Evolutionary conservation across 2,797 vertebrate species (phyloP).

Genomic region (Urocyon cinereoargenteus): DNA sequence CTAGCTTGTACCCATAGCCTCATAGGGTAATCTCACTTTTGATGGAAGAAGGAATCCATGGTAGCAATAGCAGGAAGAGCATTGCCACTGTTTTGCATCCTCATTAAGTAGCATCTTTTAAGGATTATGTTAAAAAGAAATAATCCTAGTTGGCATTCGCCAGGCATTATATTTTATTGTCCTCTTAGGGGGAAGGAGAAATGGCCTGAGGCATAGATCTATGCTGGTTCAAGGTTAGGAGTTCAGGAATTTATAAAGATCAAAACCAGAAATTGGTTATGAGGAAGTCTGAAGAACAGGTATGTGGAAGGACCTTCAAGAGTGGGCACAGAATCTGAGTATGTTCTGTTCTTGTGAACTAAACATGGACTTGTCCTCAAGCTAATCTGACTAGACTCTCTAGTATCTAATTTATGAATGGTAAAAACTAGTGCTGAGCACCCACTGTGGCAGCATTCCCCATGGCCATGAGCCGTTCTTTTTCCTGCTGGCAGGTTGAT

Average conservation of each 20-base stretch:
- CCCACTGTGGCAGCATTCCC: too few relatives aligned
- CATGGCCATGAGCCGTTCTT: not conserved
- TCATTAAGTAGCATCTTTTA: not conserved
- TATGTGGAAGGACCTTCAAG: not conserved
- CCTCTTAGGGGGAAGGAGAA: not conserved
- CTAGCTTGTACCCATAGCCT: not conserved
- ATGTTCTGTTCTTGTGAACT: not conserved
- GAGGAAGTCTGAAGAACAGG: not conserved
- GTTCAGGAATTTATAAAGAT: not conserved
- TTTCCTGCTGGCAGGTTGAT: too few relatives aligned
- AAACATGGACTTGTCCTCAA: not conserved
- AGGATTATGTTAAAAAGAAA: not conserved
- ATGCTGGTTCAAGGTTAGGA: not conserved
- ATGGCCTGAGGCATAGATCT: not conserved
- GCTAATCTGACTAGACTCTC: not conserved
- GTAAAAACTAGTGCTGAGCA: not conserved
- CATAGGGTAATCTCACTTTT: not conserved
- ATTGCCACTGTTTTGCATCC: not conserved
- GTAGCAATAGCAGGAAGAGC: not conserved
- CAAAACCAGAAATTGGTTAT: not conserved
- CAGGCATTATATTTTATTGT: not conserved
- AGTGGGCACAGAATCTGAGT: not conserved
- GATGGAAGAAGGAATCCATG: not conserved
- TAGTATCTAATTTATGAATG: not conserved
- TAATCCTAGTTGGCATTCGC: not conserved